Percentiles rank a stretch among this genome's conserved stretches.
Conservation (phyloP, 2,888 invertebrate genomes). For the Abrostola tripartita region DNA sequence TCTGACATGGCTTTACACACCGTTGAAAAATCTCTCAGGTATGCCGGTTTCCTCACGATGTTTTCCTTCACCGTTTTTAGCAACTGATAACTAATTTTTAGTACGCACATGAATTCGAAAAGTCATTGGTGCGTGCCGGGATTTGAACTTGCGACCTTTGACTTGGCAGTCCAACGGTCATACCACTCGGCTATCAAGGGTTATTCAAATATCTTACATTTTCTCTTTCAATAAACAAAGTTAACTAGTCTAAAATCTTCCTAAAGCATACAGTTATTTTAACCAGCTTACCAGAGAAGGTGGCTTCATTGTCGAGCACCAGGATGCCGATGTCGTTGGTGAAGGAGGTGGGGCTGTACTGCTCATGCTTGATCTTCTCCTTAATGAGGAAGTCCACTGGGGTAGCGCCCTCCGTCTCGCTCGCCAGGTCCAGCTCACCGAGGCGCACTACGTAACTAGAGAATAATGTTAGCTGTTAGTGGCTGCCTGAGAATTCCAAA, state of each 20-base stretch:
- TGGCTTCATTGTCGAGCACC: constrained; percentile 87
- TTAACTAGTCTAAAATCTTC: not conserved
- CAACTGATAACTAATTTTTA: too few species aligned
- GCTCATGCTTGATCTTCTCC: constrained; percentile 90
- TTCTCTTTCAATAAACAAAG: not conserved
- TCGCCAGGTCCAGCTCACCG: constrained; percentile 92
- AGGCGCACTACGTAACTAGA: constrained; percentile 91
- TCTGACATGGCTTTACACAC: too few species aligned
- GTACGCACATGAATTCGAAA: too few species aligned
- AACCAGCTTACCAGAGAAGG: constrained; percentile 85
- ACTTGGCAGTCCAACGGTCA: too few species aligned
- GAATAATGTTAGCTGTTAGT: constrained; percentile 15
- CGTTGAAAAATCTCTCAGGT: too few species aligned
- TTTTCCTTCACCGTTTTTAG: too few species aligned
- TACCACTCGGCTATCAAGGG: too few species aligned
- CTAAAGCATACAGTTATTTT: not conserved
- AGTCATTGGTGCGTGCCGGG: too few species aligned
- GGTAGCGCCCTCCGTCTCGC: constrained; percentile 89
- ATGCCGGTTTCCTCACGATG: too few species aligned
- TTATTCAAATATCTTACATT: too few species aligned
- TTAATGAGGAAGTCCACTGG: constrained; percentile 90
- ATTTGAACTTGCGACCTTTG: too few species aligned
- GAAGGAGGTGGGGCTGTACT: constrained; percentile 89
- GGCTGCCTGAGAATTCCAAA: not conserved
- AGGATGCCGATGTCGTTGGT: constrained; percentile 94